Base-by-base conservation (phyloP, 2,113 vertebrate genomes). In the Xiphorhynchus elegans region DNA sequence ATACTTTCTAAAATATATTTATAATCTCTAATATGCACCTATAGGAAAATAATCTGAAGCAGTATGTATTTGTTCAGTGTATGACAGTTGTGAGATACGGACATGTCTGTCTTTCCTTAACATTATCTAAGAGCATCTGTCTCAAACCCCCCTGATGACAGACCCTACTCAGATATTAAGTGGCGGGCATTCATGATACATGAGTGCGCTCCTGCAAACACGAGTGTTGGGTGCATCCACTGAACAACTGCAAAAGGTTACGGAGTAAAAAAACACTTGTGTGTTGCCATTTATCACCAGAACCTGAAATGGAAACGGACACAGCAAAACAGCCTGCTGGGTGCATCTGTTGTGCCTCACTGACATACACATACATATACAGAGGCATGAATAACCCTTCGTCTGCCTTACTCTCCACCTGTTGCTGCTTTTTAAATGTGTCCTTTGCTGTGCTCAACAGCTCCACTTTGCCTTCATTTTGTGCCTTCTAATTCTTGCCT, bases 291-390 rank as follows among this genome's bases (percentile, higher is more conserved):
- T 73, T 73, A 60, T 29, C 72, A 35, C 39, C 68, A 74, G 25
- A 59, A 68, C 66, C 50, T 79, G 47, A 89, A 76, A 60, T 55
- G 40, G 89, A 66, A 89, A 68, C 0, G 0, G 72, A 66, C 87
- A 47, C 17, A 46, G 72, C 46, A 29, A 18, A 68, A 44, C 29
- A 47, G 80, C 85, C 46, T 11, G 46, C 80, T 49, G 70, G 31
- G 37, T 40, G 2, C 83, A 56, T 58, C 70, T 80, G 83, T 74
- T 56, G 5, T 0, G 35, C 44, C 18, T 21, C 5, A n/a, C 18
- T 55, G 50, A 25, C 13, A 7, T 1, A 18, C 42, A 11, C 1
- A 4, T 4, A 19, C 19, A 8, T 28, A 44, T 1, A 3, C 26
- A 10, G 37, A 17, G 66, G 50, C 6, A 3, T 39, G 44, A 66